Conservation (phyloP, 2,113 vertebrate genomes). For the Sarotherodon lohbergeri region DNA sequence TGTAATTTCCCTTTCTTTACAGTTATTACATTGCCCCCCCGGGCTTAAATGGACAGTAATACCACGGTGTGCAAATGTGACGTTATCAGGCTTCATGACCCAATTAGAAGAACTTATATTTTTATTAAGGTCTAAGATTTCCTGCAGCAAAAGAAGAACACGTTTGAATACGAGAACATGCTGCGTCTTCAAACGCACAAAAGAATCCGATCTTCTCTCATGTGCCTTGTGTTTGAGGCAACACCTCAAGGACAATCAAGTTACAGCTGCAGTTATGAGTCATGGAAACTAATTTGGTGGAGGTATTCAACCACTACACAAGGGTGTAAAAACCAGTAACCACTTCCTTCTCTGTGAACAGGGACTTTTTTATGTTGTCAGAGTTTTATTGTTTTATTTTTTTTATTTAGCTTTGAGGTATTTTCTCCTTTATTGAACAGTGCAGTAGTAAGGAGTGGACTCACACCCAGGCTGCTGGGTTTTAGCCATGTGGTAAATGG, state of each 20-base stretch:
- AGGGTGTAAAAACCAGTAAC: background rate
- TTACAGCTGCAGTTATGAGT: background rate
- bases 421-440: background rate
- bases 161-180: background rate
- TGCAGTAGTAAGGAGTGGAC: background rate
- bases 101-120: background rate
- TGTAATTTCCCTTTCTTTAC: background rate
- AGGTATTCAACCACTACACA: background rate
- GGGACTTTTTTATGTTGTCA: background rate
- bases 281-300: background rate
- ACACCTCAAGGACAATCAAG: background rate
- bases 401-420: background rate
- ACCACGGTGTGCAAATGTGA: background rate
- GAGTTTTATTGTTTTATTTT: background rate
- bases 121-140: background rate
- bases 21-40: background rate
- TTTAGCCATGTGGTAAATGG: background rate
- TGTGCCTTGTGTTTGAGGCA: background rate
- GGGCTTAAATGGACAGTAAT: background rate
- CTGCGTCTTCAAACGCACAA: background rate
- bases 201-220: background rate
- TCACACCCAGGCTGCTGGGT: background rate
- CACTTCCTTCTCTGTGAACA: slow-evolving; percentile 3
- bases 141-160: background rate
- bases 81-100: background rate